Percentiles rank a stretch among this genome's conserved stretches.
Evolutionary conservation across 1,140 invertebrate genomes (phyloP).

Genomic region (Heliothis virescens): DNA sequence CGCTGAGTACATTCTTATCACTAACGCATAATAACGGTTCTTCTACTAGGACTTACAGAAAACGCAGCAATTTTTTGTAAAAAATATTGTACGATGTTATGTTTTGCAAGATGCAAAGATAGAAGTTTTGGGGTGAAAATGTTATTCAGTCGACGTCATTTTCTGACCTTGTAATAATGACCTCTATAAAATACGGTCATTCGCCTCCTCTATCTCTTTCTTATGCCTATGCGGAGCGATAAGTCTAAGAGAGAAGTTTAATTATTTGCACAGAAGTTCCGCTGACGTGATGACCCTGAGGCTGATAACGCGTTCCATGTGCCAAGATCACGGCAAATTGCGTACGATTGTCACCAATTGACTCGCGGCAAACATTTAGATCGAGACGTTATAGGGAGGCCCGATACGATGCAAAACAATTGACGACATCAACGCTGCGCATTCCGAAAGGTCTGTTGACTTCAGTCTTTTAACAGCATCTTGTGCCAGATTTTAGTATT

Average conservation of each 20-base stretch:
- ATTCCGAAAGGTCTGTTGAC: slow-evolving; percentile 30
- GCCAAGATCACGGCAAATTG: slow-evolving; percentile 61
- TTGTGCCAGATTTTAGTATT: neutral
- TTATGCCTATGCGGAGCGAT: neutral
- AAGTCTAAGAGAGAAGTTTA: slow-evolving; percentile 45
- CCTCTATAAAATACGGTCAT: slow-evolving; percentile 59
- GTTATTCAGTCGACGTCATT: neutral
- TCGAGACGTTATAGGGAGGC: slow-evolving; percentile 31
- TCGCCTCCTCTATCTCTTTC: slow-evolving; percentile 55
- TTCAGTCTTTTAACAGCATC: neutral
- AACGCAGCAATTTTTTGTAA: too few relatives aligned
- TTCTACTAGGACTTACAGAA: neutral
- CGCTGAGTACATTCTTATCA: slow-evolving; percentile 51
- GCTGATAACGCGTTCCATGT: slow-evolving; percentile 61
- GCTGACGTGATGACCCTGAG: slow-evolving; percentile 64
- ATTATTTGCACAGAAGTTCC: slow-evolving; percentile 50
- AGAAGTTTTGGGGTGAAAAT: slow-evolving; percentile 19
- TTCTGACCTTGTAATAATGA: slow-evolving; percentile 53
- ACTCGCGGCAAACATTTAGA: slow-evolving; percentile 47
- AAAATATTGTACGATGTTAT: too few relatives aligned
- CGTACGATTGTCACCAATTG: slow-evolving; percentile 63
- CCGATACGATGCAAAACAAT: slow-evolving; percentile 53
- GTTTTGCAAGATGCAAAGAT: slow-evolving; percentile 2
- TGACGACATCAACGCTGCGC: slow-evolving; percentile 25
- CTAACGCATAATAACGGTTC: slow-evolving; percentile 37